These are phyloP conservation scores for Sigmodon hispidus DNA, from an alignment of 2,113 vertebrate genomes.

Conservation along the genomic window DNA sequence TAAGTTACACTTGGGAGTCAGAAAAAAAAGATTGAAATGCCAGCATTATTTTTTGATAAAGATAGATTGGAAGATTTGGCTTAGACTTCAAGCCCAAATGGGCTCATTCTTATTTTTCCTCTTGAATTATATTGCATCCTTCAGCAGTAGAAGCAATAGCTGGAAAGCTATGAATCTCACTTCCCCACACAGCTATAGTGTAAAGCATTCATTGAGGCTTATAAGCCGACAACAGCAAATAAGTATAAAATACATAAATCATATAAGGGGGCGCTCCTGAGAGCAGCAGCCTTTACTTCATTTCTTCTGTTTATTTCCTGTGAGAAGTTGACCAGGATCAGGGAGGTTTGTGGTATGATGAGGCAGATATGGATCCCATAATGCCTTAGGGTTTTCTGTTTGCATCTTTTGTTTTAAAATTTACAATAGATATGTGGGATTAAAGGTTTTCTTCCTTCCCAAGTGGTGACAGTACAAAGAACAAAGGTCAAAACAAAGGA, in stretches of 20 bases:
- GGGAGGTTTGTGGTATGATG: background rate
- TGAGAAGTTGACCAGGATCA: background rate
- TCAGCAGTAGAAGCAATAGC: background rate
- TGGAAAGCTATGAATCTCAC: background rate
- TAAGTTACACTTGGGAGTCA: background rate
- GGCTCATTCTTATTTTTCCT: conserved; percentile 9
- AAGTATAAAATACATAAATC: background rate
- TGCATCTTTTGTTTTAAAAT: background rate
- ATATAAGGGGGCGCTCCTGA: background rate
- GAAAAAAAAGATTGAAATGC: background rate
- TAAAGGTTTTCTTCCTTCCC: background rate
- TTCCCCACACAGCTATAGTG: background rate
- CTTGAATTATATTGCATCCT: background rate
- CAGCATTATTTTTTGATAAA: conserved; percentile 37
- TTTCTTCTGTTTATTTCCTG: background rate
- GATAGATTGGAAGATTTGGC: background rate
- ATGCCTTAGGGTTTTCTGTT: background rate
- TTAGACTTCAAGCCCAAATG: conserved; percentile 2
- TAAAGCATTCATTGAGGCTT: background rate
- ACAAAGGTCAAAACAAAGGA: background rate
- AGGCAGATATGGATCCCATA: background rate
- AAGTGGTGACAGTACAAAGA: background rate
- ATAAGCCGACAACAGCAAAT: background rate
- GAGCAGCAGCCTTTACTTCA: background rate
- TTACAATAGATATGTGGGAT: background rate